Conservation (phyloP, 2,113 vertebrate species). For the Eudyptes chrysolophus region DNA sequence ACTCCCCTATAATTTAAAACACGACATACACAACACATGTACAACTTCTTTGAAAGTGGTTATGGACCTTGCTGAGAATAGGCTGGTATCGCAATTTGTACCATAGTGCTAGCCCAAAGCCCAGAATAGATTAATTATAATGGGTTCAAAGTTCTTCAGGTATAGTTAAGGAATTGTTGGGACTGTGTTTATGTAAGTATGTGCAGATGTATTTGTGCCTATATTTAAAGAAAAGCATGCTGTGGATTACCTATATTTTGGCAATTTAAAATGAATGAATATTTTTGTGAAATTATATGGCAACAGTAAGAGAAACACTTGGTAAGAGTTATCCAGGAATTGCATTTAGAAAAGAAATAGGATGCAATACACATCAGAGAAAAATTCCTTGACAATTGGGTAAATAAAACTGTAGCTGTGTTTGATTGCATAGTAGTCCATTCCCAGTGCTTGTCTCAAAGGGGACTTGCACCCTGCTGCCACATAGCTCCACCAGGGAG, state of each 20-base stretch:
- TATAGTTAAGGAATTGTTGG: neutral
- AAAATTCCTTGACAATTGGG: neutral
- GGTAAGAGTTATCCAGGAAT: neutral
- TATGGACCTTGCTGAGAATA: neutral
- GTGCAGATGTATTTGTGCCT: neutral
- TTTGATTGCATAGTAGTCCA: neutral
- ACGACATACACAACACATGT: neutral
- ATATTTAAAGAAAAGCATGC: neutral
- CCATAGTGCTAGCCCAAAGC: neutral
- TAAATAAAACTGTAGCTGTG: neutral
- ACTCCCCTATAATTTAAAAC: neutral
- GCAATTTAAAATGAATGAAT: neutral
- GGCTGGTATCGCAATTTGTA: neutral
- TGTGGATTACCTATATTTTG: neutral
- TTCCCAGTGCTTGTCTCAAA: neutral
- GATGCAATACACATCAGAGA: neutral
- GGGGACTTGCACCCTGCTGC: neutral
- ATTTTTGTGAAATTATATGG: neutral
- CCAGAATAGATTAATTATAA: neutral
- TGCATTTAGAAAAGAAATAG: neutral
- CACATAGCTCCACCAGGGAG: accelerated
- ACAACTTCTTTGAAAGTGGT: neutral
- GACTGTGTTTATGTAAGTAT: neutral
- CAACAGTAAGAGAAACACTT: neutral
- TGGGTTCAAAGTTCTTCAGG: neutral